A percentile compares a stretch with the other conserved stretches of the same genome.
phyloP scores from a whole-genome alignment of 2,797 vertebrate genomes.

The Nannoperca australis region DNA sequence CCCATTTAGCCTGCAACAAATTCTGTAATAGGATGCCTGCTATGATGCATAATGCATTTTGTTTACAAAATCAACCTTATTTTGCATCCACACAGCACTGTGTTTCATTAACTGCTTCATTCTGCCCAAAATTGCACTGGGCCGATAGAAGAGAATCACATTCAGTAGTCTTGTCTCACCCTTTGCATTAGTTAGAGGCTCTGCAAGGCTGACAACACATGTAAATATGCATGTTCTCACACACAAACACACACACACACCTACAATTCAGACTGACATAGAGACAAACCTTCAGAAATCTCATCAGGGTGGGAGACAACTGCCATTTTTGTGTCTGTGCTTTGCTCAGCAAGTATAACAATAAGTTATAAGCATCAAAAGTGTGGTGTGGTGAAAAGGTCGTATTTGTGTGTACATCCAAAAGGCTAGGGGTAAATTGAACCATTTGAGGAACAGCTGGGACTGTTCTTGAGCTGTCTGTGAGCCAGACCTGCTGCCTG shows the following conservation, averaged over 20 bases:
- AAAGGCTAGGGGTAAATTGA: constrained; percentile 70
- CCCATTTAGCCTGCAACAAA: constrained; percentile 46
- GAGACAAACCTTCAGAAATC: constrained; percentile 41
- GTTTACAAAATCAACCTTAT: constrained; percentile 64
- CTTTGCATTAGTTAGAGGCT: constrained; percentile 55
- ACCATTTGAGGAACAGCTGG: constrained; percentile 73
- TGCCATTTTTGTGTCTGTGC: constrained; percentile 39
- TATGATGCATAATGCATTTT: constrained; percentile 61
- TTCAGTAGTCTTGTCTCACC: constrained; percentile 40
- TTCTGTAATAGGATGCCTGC: constrained; percentile 51
- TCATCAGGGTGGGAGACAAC: constrained; percentile 36
- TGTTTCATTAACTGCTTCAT: constrained; percentile 64
- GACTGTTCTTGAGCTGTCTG: constrained; percentile 64
- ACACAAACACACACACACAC: constrained; percentile 13
- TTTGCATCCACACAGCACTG: constrained; percentile 34
- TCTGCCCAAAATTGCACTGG: constrained; percentile 50
- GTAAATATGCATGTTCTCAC: constrained; percentile 46
- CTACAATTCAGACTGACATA: constrained; percentile 31
- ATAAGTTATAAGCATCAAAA: constrained; percentile 46
- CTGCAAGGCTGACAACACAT: constrained; percentile 32
- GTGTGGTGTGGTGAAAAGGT: constrained; percentile 23
- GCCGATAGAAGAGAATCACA: constrained; percentile 33
- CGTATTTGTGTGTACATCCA: constrained; percentile 35
- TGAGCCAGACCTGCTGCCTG: constrained; percentile 60
- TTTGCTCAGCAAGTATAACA: constrained; percentile 45